Conservation (phyloP, 2,888 invertebrate genomes). For the Pristionchus japonicus region DNA sequence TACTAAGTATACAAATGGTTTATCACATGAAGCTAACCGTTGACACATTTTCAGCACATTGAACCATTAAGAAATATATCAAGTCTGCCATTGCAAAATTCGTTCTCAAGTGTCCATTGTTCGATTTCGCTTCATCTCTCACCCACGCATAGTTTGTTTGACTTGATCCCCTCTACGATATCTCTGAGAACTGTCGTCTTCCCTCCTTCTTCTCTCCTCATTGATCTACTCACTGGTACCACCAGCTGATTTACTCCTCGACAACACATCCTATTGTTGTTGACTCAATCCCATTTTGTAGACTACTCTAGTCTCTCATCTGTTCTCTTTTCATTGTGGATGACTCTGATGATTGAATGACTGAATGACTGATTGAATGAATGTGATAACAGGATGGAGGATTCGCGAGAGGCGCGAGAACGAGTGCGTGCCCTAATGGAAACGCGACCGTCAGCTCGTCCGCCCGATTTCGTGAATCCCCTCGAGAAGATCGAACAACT, state of each 20-base stretch:
- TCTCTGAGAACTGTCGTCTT: slow-evolving; percentile 20
- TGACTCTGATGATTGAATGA: too few relatives aligned
- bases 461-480: slow-evolving; percentile 71
- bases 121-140: slow-evolving; percentile 1
- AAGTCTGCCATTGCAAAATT: not conserved
- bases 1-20: not conserved
- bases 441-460: slow-evolving; percentile 60
- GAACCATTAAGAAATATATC: too few relatives aligned
- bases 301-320: not conserved
- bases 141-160: slow-evolving; percentile 32
- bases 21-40: not conserved
- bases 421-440: slow-evolving; percentile 62
- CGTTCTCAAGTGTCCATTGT: not conserved
- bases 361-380: too few relatives aligned
- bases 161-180: slow-evolving; percentile 21
- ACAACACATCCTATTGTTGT: slow-evolving; percentile 19
- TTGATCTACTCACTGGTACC: slow-evolving; percentile 33
- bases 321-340: not conserved
- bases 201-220: not conserved
- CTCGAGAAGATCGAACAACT: slow-evolving; percentile 84
- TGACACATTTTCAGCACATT: too few relatives aligned
- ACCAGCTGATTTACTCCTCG: not conserved
- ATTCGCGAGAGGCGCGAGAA: slow-evolving; percentile 47
- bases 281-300: not conserved
- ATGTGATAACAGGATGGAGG: slow-evolving; percentile 48